Evolutionary conservation across 2,797 vertebrate species (phyloP).

Genomic region (Gadopsis marmoratus): DNA sequence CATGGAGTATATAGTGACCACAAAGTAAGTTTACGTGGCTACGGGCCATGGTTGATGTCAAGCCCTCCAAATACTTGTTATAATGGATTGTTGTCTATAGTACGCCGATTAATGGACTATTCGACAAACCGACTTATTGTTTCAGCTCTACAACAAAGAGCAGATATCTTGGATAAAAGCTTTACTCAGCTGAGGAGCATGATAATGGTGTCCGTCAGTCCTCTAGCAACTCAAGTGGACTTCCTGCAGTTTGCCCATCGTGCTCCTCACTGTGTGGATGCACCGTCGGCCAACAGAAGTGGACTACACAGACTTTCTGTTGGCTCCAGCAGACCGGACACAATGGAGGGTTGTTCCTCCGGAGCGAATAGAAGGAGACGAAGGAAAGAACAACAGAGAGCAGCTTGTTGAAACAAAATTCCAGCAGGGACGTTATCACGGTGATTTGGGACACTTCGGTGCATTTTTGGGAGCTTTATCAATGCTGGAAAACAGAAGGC

Average conservation of each 20-base stretch:
- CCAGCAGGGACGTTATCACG: slow-evolving; percentile 8
- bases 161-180: background rate
- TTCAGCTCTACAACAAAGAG: too few species aligned
- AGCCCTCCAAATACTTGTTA: too few species aligned
- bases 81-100: too few species aligned
- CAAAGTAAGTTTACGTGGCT: too few species aligned
- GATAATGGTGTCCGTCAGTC: background rate
- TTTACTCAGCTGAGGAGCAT: background rate
- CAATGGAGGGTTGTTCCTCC: slow-evolving; percentile 46
- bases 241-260: slow-evolving; percentile 7
- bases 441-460: background rate
- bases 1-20: too few species aligned
- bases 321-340: slow-evolving; percentile 26
- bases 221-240: slow-evolving; percentile 1
- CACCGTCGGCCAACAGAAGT: slow-evolving; percentile 12
- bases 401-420: slow-evolving; percentile 28
- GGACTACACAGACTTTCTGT: slow-evolving; percentile 24
- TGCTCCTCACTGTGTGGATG: background rate
- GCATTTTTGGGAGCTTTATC: background rate
- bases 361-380: slow-evolving; percentile 29
- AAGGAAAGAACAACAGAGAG: slow-evolving; percentile 25
- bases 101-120: background rate
- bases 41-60: too few species aligned
- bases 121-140: background rate
- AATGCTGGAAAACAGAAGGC: background rate